Evolutionary conservation across 2,113 vertebrate species (phyloP).

Genomic region (Perca fluviatilis): DNA sequence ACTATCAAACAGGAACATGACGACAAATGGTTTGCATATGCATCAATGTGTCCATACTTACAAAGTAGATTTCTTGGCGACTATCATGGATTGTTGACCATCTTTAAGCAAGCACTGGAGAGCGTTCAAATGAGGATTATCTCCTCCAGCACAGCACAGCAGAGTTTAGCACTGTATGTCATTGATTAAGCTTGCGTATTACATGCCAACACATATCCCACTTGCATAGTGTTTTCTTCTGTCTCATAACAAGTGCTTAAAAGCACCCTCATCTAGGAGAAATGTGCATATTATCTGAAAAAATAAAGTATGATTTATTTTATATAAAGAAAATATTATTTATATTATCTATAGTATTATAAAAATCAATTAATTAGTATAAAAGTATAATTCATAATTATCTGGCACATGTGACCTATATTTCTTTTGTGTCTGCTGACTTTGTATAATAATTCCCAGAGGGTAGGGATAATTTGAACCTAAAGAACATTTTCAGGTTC

Average conservation of each 20-base stretch:
- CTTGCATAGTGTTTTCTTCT: conserved; percentile 42
- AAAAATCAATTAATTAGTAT: neutral
- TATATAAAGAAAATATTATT: neutral
- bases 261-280: conserved; percentile 26
- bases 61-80: conserved; percentile 75
- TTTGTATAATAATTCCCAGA: neutral
- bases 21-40: conserved; percentile 68
- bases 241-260: conserved; percentile 33
- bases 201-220: conserved; percentile 67
- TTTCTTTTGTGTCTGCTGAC: neutral
- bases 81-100: conserved; percentile 73
- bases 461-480: neutral
- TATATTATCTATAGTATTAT: neutral
- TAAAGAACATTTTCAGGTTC: no score
- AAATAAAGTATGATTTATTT: neutral
- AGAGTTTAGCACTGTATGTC: conserved; percentile 71
- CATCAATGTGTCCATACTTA: conserved; percentile 77
- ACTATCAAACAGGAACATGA: conserved; percentile 73
- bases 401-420: neutral
- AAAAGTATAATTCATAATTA: neutral
- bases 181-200: conserved; percentile 72
- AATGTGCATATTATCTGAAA: neutral
- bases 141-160: conserved; percentile 69
- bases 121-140: conserved; percentile 76
- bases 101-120: conserved; percentile 69